These are phyloP conservation scores for Heliothis subflexa DNA, from an alignment of 1,140 invertebrate genomes.

Conservation along the genomic window DNA sequence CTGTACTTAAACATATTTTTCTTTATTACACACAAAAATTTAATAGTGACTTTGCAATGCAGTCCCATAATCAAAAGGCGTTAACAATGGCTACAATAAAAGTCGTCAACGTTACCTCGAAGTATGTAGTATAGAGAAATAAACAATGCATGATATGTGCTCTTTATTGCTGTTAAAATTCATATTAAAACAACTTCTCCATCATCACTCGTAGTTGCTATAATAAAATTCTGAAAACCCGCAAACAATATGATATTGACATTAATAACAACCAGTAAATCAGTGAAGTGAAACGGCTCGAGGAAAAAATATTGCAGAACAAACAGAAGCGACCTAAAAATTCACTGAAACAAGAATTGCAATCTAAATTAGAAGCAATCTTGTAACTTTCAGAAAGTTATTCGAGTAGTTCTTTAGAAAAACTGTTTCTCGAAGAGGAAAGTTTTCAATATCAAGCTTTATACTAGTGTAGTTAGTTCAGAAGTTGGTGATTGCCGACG, in stretches of 20 bases:
- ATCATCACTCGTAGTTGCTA: neutral
- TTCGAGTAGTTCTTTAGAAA: constrained; percentile 4
- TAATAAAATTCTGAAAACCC: constrained; percentile 6
- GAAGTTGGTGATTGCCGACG: too few species aligned
- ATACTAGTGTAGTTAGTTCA: too few species aligned
- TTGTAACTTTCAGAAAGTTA: neutral
- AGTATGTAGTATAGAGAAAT: constrained; percentile 21
- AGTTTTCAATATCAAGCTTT: constrained; percentile 11
- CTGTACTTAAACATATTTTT: too few species aligned
- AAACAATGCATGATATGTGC: neutral
- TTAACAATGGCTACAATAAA: neutral
- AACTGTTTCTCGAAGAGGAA: neutral
- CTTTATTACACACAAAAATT: too few species aligned
- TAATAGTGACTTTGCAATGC: too few species aligned
- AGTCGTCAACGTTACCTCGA: neutral
- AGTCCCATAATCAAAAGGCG: neutral
- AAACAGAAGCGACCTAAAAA: constrained; percentile 20
- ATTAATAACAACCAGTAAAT: constrained; percentile 1
- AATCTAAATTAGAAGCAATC: constrained; percentile 35
- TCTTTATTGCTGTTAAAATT: too few species aligned
- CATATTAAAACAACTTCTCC: constrained; percentile 6
- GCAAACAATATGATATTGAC: neutral
- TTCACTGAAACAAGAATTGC: constrained; percentile 20
- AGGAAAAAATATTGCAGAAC: neutral
- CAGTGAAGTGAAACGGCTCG: neutral